Evolutionary conservation across 2,797 vertebrate species (phyloP), one percentile per base, ranked within the genome.

Genomic region (Euthynnus affinis): DNA sequence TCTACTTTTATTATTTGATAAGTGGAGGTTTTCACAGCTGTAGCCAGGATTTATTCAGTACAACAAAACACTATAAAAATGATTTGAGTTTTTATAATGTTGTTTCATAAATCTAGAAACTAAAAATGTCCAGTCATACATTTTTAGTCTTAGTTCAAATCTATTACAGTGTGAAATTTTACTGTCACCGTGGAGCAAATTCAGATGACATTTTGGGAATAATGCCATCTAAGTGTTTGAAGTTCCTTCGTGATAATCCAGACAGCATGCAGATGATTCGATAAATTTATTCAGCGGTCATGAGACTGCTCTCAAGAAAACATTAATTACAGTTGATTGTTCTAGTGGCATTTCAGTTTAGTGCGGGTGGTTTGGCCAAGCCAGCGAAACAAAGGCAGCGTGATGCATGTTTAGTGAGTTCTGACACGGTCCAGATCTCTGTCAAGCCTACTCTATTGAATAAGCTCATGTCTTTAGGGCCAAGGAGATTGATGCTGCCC

Each of bases 401-500:
- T 37, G 51, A 86, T 71, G 76, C 58, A 58, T 80, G 84, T 91
- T 91, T 87, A 83, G 85, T 65, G 82, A 81, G 83, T 71, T 61
- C 72, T 92, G 93, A 94, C 89, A 87, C 40, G 76, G 89, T 89
- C 93, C 92, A 93, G 88, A 88, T 85, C 91, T 76, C 22, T 40
- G 71, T 68, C 80, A 80, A 89, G 90, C 89, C 86, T 76, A 49
- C 84, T 88, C 76, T 87, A 90, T 88, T 80, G 90, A 91, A 92
- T 91, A 90, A 89, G 87, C 91, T 83, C 77, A 91, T 83, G 86
- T 92, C 87, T 92, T 84, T 42, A 52, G 89, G 89, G 91, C 88
- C 84, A 61, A 69, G 80, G 89, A 90, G 91, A 95, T 92, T 93
- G 92, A 94, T 93, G 89, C 90, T 67, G 85, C 91, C 92, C 91